Base-by-base conservation (phyloP, 2,888 invertebrate species). In the Sphinx pinastri region DNA sequence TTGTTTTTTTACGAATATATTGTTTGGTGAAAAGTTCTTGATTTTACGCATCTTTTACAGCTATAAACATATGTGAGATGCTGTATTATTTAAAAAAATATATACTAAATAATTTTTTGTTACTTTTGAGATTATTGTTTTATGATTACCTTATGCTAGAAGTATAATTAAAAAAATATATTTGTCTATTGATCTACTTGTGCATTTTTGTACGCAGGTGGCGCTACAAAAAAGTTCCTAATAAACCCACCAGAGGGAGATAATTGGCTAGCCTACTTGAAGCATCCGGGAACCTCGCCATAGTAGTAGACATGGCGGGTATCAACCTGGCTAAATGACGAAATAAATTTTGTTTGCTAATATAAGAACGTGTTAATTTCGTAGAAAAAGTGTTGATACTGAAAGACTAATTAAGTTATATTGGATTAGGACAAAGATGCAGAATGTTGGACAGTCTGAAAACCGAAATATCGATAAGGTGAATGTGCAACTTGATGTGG, bases 371-470 rank as follows among this genome's bases (percentile, higher is more conserved):
- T 93, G 93, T 90, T 93, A 90, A 93, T 93, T 92, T 92, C 90
- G 83, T 90, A 90, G 85, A 88, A 88, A 89, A 89, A 93, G 94
- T 94, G 93, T 93, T 92, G 88, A 90, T 92, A 92, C 91, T 93
- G 85, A 93, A 91, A 92, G 92, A 93, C 91, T 92, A 91, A 91
- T 89, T 93, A 92, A 92, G 92, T 88, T 94, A 86, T 88, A 91
- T 94, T 93, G 92, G 89, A 91, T 93, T 95, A 95, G 95, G 96
- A 95, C 95, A 96, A 97, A 97, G 96, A 97, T 97, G 97, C 97
- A 97, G 97, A 97, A 97, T 97, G 97, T 97, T 95, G 96, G 96
- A 96, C 96, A 96, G 95, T 95, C 96, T 95, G 97, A 97, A 96
- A 96, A 96, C 95, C 95, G 96, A 95, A 97, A 96, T 96, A 95